Conservation (phyloP, 2,888 invertebrate species). For the Sinentomon sp. region DNA sequence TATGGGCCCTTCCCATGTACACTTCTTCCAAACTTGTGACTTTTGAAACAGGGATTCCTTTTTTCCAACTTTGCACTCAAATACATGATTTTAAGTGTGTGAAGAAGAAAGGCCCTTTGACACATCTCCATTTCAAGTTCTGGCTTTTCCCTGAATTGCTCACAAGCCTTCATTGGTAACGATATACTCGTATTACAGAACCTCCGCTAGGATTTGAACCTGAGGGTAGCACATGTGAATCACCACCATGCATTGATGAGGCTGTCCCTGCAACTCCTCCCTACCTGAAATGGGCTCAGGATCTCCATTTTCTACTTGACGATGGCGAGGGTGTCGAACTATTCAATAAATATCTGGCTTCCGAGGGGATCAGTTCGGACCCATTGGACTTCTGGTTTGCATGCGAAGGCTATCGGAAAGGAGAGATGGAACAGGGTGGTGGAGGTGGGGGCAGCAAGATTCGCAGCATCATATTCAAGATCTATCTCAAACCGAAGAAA, state of each 20-base stretch:
- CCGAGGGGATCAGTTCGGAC: slow-evolving; percentile 39
- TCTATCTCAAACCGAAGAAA: background rate
- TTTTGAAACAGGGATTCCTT: too few relatives aligned
- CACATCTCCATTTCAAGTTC: too few relatives aligned
- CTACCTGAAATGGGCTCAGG: slow-evolving; percentile 68
- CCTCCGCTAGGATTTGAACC: slow-evolving; percentile 29
- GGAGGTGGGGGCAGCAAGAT: slow-evolving; percentile 1
- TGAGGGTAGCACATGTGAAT: slow-evolving; percentile 26
- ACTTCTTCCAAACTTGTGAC: too few relatives aligned
- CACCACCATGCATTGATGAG: slow-evolving; percentile 20
- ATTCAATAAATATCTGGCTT: slow-evolving; percentile 31
- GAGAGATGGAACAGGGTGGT: slow-evolving; percentile 14
- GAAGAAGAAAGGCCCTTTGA: too few relatives aligned
- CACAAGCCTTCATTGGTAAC: too few relatives aligned
- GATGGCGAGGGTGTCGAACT: slow-evolving; percentile 70
- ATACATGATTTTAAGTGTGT: too few relatives aligned
- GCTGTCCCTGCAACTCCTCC: slow-evolving; percentile 26
- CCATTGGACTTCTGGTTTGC: slow-evolving; percentile 81
- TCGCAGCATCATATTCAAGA: background rate
- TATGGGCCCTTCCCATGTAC: too few relatives aligned
- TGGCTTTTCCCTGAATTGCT: too few relatives aligned
- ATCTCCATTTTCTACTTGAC: slow-evolving; percentile 50
- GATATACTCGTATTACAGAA: too few relatives aligned
- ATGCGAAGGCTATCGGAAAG: slow-evolving; percentile 41
- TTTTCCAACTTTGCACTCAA: too few relatives aligned